Evolutionary conservation across 2,113 vertebrate species (phyloP), one percentile per base, ranked within the genome.

Genomic region (Myrmophylax atrothorax): DNA sequence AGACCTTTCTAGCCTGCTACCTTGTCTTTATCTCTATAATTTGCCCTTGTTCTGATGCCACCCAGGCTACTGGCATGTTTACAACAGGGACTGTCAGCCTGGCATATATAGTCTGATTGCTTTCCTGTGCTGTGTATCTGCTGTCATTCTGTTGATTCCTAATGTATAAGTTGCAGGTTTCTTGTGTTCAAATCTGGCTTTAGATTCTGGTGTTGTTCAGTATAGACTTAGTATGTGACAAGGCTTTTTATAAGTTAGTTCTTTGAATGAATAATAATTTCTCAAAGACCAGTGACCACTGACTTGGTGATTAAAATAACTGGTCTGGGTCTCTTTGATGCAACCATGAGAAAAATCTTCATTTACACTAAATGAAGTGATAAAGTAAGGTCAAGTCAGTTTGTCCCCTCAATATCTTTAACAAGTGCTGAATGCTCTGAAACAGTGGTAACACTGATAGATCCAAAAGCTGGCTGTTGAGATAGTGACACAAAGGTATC

Each of bases 401-500:
- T 62, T 53, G 44, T 53, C 7, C 24, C 16, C 9, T 76, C 56
- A 35, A 28, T 50, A 33, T 58, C 59, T 70, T 80, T 58, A 58
- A 76, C 13, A 46, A 67, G 19, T 59, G 74, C 97, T 97, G 97
- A 87, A 97, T 96, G 44, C 70, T 96, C 58, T 93, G 90, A 75
- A 1, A 97, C 97, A 53, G 97, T 81, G 74, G 28, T 89, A 74
- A 95, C 76, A 19, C 25, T 96, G 80, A 63, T 28, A 96, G 69
- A 33, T 95, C 84, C 97, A 94, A 97, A 89, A 95, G 56, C 38
- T 35, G 62, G 14, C 87, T 92, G 87, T 97, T 98, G 89, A 96
- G 67, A 19, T 90, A 97, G 13, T 97, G 97, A 69, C 94, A 97
- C 63, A 97, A 94, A 2, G 97, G 97, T 96, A 97, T 94, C 74